A percentile compares a stretch with the other conserved stretches of the same genome.
These are phyloP conservation scores for Galbula dea DNA, from an alignment of 2,113 vertebrate species.

Conservation along the genomic window DNA sequence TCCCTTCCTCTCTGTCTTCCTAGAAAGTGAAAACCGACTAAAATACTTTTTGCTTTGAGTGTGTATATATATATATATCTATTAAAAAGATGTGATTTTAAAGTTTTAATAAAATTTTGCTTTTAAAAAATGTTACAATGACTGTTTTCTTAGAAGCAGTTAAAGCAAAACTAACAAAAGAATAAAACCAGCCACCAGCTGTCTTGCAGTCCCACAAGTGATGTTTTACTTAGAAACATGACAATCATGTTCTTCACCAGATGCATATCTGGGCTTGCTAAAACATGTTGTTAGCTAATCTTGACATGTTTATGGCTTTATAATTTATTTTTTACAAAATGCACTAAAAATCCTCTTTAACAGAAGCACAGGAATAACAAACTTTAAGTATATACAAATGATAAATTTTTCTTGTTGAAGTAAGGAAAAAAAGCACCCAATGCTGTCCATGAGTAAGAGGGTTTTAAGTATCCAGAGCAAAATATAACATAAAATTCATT, in stretches of 20 bases:
- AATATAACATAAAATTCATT: neutral
- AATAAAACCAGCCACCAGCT: neutral
- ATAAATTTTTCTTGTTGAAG: neutral
- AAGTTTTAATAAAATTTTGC: neutral
- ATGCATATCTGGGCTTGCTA: neutral
- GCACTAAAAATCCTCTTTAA: neutral
- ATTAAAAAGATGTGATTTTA: neutral
- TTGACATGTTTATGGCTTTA: neutral
- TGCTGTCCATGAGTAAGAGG: neutral
- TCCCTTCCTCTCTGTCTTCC: neutral
- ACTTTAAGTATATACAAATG: neutral
- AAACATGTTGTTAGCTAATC: neutral
- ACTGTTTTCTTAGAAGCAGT: neutral
- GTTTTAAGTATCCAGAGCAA: neutral
- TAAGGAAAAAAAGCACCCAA: neutral
- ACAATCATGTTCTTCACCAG: neutral
- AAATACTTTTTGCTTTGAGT: neutral
- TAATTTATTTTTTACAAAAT: neutral
- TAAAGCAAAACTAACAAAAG: neutral
- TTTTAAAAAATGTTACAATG: neutral
- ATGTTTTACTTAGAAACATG: neutral
- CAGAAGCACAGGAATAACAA: neutral
- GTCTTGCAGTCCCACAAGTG: neutral
- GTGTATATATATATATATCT: neutral
- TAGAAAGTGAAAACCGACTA: neutral